A percentile compares a stretch with the other conserved stretches of the same genome.
phyloP scores from a whole-genome alignment of 2,113 vertebrate genomes.

The Hippotragus niger region DNA sequence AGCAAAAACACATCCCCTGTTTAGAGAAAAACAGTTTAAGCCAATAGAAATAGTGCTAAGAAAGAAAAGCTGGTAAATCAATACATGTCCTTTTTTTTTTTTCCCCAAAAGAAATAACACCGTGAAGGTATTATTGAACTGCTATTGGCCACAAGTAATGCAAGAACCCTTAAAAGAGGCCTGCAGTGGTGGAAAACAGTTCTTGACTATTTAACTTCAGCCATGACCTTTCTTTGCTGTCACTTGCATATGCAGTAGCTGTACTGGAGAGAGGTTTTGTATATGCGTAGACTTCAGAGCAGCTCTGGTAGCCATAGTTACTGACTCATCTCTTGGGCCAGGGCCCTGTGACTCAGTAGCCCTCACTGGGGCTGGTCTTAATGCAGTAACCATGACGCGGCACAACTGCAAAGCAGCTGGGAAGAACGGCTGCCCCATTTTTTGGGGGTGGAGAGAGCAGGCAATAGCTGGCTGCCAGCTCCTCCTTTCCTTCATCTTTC shows the following conservation, averaged over 20 bases:
- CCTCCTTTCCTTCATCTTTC: not conserved
- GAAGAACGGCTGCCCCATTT: constrained; percentile 6
- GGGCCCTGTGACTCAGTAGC: constrained; percentile 36
- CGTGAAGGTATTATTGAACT: not conserved
- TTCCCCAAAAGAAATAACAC: not conserved
- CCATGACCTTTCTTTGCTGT: not conserved
- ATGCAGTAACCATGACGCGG: not conserved
- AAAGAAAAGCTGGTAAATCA: not conserved
- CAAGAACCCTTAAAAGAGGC: not conserved
- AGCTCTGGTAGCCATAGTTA: constrained; percentile 59
- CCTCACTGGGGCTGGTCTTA: not conserved
- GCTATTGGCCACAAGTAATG: not conserved
- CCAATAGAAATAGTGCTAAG: not conserved
- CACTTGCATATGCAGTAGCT: not conserved
- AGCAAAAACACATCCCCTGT: not conserved
- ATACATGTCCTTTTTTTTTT: not conserved
- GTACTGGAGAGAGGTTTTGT: not conserved
- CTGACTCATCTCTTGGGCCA: constrained; percentile 50
- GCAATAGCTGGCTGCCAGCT: not conserved
- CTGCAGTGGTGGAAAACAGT: not conserved
- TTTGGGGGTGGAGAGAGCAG: not conserved
- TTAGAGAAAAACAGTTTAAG: not conserved
- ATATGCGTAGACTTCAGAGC: constrained; percentile 27
- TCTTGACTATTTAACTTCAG: constrained; percentile 2
- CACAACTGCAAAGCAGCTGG: constrained; percentile 32